Evolutionary conservation across 2,797 vertebrate species (phyloP).

Genomic region (Neosilurus mollespiculum): DNA sequence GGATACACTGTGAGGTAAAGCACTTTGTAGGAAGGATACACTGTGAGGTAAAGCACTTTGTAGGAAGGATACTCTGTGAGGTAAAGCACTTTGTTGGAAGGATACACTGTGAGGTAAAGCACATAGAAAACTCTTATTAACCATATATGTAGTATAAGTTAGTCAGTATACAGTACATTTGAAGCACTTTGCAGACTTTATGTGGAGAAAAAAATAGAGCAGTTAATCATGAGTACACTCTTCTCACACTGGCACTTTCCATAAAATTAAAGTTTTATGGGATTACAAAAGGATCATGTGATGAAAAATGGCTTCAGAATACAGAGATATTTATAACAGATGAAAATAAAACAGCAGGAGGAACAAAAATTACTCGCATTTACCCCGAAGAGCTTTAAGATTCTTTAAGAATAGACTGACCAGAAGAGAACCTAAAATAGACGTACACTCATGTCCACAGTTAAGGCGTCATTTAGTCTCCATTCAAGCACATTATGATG

Average conservation of each 20-base stretch:
- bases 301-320: conserved; percentile 10
- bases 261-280: conserved; percentile 25
- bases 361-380: conserved; percentile 17
- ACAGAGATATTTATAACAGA: conserved; percentile 25
- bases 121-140: too few relatives aligned
- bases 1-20: background rate
- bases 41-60: background rate
- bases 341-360: too few relatives aligned
- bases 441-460: background rate
- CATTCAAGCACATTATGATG: background rate
- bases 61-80: background rate
- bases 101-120: background rate
- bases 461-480: background rate
- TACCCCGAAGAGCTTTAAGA: conserved; percentile 13
- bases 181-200: background rate
- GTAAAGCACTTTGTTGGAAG: background rate
- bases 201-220: background rate
- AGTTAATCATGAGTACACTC: background rate
- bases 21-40: background rate
- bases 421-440: conserved; percentile 13
- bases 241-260: background rate
- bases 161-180: background rate
- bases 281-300: conserved; percentile 30
- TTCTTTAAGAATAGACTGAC: background rate
- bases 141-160: background rate